Percentiles rank a stretch among this genome's conserved stretches.
Conservation (phyloP, 2,113 vertebrate genomes). For the Plecotus auritus region DNA sequence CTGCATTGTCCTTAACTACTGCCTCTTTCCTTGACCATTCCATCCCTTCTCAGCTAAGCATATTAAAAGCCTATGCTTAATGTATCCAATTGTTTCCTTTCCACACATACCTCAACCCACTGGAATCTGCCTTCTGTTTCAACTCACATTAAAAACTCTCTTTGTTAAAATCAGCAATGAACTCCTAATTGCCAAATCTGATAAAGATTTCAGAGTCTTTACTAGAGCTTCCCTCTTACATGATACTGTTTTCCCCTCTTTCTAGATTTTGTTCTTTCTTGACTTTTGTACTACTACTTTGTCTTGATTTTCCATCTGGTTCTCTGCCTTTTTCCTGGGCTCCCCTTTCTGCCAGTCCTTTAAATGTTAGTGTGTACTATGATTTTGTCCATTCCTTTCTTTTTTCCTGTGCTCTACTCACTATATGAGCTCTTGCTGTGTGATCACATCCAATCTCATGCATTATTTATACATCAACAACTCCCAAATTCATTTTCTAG, state of each 20-base stretch:
- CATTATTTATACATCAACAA: neutral
- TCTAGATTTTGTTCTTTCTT: neutral
- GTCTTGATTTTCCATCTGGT: neutral
- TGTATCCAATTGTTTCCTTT: neutral
- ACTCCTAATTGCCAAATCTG: neutral
- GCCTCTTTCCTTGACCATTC: neutral
- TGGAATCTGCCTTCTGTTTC: neutral
- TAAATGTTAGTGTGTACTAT: neutral
- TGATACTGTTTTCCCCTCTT: neutral
- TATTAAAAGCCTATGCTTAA: neutral
- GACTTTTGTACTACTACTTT: neutral
- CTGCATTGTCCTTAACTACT: neutral
- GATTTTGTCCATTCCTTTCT: neutral
- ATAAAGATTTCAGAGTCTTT: neutral
- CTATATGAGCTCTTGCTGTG: neutral
- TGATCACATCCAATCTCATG: neutral
- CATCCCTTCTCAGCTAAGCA: neutral
- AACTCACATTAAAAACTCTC: neutral
- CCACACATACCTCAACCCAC: neutral
- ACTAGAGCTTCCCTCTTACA: neutral
- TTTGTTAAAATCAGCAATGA: neutral
- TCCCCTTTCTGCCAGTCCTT: neutral
- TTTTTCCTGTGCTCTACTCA: neutral
- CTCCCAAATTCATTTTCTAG: neutral
- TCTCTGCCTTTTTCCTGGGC: neutral